Conservation (phyloP, 2,888 invertebrate species). For the Trachelus troglodyta region DNA sequence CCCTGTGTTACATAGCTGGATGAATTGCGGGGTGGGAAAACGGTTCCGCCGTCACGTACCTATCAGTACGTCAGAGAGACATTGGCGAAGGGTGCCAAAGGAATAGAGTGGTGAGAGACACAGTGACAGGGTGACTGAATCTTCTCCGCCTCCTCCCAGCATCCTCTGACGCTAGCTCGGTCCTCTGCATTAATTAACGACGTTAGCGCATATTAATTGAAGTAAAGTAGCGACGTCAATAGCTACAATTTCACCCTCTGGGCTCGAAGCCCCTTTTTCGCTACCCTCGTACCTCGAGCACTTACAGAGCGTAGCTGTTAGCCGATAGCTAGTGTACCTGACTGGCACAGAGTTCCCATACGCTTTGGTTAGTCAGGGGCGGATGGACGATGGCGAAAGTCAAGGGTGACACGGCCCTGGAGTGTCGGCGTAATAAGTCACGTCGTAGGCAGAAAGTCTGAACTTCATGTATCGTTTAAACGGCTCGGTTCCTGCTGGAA, state of each 20-base stretch:
- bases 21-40: background rate
- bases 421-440: background rate
- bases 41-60: background rate
- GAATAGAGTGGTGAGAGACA: background rate
- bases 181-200: constrained; percentile 54
- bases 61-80: background rate
- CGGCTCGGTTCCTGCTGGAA: background rate
- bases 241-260: constrained; percentile 15
- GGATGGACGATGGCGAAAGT: background rate
- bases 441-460: background rate
- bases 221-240: constrained; percentile 41
- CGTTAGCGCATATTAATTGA: constrained; percentile 58
- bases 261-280: constrained; percentile 13
- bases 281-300: constrained; percentile 15
- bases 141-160: background rate
- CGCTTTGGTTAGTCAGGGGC: background rate
- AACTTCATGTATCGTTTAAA: background rate
- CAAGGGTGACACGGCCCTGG: background rate
- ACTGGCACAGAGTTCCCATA: background rate
- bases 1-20: background rate
- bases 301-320: background rate
- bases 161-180: constrained; percentile 13
- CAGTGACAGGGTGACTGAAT: background rate
- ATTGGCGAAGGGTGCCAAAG: background rate
- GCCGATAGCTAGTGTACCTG: background rate